Percentiles rank a stretch among this genome's conserved stretches.
Conservation (phyloP, 2,113 vertebrate species). For the Rhinogobius similis region DNA sequence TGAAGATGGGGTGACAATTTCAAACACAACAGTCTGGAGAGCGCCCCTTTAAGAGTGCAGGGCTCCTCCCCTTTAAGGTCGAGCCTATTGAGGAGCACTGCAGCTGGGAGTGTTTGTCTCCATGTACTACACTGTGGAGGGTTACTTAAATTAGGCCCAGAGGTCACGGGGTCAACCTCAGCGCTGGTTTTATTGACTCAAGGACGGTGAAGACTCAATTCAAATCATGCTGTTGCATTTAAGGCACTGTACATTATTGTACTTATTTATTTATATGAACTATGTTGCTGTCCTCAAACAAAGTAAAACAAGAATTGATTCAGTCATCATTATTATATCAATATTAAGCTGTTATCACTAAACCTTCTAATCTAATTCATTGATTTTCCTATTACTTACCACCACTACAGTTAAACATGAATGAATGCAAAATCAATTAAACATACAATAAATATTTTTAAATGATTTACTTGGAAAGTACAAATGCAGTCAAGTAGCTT, state of each 20-base stretch:
- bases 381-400: neutral
- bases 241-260: slow-evolving; percentile 1
- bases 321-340: too few relatives aligned
- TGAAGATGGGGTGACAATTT: slow-evolving; percentile 18
- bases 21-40: slow-evolving; percentile 49
- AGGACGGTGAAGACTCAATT: slow-evolving; percentile 2
- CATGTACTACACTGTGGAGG: slow-evolving; percentile 50
- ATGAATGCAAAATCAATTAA: neutral
- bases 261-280: neutral
- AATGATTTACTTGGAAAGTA: too few relatives aligned
- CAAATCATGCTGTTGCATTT: neutral
- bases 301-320: too few relatives aligned
- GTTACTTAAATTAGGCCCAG: slow-evolving; percentile 59
- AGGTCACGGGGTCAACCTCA: slow-evolving; percentile 58
- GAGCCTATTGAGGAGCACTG: slow-evolving; percentile 57
- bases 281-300: neutral
- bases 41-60: slow-evolving; percentile 40
- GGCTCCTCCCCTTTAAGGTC: slow-evolving; percentile 51
- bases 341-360: neutral
- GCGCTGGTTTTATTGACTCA: slow-evolving; percentile 55
- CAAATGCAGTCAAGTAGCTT: too few relatives aligned
- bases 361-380: neutral
- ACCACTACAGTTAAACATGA: neutral
- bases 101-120: slow-evolving; percentile 72
- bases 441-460: neutral